Base-by-base conservation (phyloP, 2,797 vertebrate genomes). In the Neosilurus hyrtlii region DNA sequence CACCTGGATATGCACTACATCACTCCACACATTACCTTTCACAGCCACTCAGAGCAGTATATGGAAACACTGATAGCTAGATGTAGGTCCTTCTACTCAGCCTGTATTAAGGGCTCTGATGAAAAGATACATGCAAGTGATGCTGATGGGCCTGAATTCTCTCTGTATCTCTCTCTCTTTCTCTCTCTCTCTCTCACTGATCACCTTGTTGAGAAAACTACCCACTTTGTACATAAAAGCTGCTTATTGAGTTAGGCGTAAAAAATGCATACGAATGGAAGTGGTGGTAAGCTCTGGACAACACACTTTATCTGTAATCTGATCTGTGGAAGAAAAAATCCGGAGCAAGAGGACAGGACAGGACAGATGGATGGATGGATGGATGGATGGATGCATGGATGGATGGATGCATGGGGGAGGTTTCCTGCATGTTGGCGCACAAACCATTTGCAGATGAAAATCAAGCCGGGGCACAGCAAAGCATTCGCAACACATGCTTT, bases 191-290 rank as follows among this genome's bases (percentile, higher is more conserved):
- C 18, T 35, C 73, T 77, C 57, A 61, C 56, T 61, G 57, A 61
- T 62, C 79, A 72, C 67, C 66, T 62, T 71, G 54, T 81, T 81
- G 35, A 81, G 77, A 83, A 88, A 81, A 90, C 88, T 91, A 92
- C 92, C 92, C 92, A 92, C 93, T 93, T 92, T 91, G 89, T 92
- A 94, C 91, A 94, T 94, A 92, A 94, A 94, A 94, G 94, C 93
- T 93, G 92, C 92, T 94, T 94, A 95, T 95, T 91, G 93, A 93
- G 94, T 95, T 94, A 93, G 90, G 92, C 90, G 4, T 10, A 61
- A 43, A n/a, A 76, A 76, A 76, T 35, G 22, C 74, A 61, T 81
- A 80, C 54, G 74, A 70, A 76, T 67, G 71, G 92, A 92, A 94
- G 90, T 91, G 91, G 92, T 93, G 92, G 91, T 82, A 89, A 89